Conservation (phyloP, 23 tunicate species). For the Aplidium turbinatum region DNA sequence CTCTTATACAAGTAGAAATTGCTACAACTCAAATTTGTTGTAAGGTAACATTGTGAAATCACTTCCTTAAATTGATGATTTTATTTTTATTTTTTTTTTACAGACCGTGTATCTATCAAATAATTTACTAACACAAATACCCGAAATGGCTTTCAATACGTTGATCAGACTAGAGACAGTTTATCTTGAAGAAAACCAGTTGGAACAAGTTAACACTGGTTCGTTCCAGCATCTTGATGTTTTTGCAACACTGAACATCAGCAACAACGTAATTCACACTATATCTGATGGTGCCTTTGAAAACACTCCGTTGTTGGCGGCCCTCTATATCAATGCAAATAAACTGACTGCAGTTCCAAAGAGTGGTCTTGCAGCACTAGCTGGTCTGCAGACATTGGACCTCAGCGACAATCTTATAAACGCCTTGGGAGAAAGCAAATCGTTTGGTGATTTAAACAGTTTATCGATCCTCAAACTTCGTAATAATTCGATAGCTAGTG, state of each 20-base stretch:
- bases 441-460: constrained; percentile 56
- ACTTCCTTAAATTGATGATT: too few relatives aligned
- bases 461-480: constrained; percentile 39
- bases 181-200: constrained; percentile 42
- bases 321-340: constrained; percentile 43
- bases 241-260: constrained; percentile 42
- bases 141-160: constrained; percentile 52
- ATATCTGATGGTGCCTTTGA: constrained; percentile 59
- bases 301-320: constrained; percentile 30
- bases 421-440: constrained; percentile 41
- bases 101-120: constrained; percentile 74
- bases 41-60: too few relatives aligned
- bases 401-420: constrained; percentile 52
- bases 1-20: too few relatives aligned
- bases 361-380: constrained; percentile 29
- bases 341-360: constrained; percentile 64
- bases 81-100: background rate
- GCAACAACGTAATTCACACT: constrained; percentile 62
- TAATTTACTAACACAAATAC: constrained; percentile 54
- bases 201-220: constrained; percentile 46
- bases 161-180: constrained; percentile 52
- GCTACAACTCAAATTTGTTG: too few relatives aligned
- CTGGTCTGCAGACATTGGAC: constrained; percentile 60
- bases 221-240: constrained; percentile 54
- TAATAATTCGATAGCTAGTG: constrained; percentile 52